Conservation (phyloP, 2,888 invertebrate species). For the Calameuta idolon region DNA sequence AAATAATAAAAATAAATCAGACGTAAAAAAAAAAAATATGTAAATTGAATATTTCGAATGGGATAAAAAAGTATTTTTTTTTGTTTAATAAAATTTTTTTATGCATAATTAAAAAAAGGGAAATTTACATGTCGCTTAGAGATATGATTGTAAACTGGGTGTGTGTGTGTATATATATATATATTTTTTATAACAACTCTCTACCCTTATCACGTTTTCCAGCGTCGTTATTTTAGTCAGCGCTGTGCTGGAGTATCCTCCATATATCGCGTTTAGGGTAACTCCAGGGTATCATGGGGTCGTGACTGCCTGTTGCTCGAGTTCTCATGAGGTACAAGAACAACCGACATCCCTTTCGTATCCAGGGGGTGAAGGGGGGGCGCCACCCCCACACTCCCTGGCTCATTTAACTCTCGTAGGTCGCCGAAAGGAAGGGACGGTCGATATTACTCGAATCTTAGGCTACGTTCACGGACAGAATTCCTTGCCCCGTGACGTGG, state of each 20-base stretch:
- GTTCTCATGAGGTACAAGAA: not conserved
- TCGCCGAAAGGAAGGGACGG: not conserved
- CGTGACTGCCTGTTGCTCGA: slow-evolving; percentile 4
- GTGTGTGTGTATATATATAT: not conserved
- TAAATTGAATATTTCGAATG: not conserved
- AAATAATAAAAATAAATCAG: not conserved
- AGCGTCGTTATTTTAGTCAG: not conserved
- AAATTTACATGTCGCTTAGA: not conserved
- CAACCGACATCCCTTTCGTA: not conserved
- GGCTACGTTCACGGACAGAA: not conserved
- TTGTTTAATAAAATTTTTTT: too few relatives aligned
- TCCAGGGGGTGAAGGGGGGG: not conserved
- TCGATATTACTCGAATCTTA: slow-evolving; percentile 2
- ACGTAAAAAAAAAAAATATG: not conserved
- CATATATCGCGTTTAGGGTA: not conserved
- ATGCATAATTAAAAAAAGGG: not conserved
- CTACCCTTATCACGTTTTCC: not conserved
- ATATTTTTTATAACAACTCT: not conserved
- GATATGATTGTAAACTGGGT: not conserved
- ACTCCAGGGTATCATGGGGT: not conserved
- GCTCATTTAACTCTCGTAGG: not conserved
- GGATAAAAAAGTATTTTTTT: not conserved
- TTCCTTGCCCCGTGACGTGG: slow-evolving; percentile 17
- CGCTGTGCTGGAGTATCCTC: not conserved
- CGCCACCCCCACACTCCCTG: not conserved